A percentile compares a stretch with the other conserved stretches of the same genome.
phyloP scores from a whole-genome alignment of 35 echinoderm and acorn worm species.

The Apostichopus californicus region DNA sequence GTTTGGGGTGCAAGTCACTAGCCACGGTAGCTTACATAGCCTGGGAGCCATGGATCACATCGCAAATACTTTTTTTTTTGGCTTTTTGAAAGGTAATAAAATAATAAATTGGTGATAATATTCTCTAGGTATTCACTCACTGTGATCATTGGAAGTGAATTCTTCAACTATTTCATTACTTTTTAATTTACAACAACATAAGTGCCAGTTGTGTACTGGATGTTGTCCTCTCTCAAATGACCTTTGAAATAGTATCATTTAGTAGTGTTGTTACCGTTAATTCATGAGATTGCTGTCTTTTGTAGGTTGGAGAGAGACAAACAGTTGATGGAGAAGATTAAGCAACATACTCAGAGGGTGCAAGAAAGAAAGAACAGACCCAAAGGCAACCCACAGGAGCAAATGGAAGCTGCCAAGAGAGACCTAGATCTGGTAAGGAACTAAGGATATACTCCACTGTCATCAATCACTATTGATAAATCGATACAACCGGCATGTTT shows the following conservation, averaged over 20 bases:
- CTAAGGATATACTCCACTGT: neutral
- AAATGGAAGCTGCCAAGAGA: constrained; percentile 79
- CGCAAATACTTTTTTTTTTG: too few relatives aligned
- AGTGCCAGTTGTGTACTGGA: too few relatives aligned
- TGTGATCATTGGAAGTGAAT: too few relatives aligned
- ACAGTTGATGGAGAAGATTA: constrained; percentile 76
- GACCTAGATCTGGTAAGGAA: constrained; percentile 76
- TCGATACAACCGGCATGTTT: too few relatives aligned
- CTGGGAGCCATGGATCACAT: too few relatives aligned
- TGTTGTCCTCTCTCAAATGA: neutral
- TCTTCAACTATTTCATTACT: too few relatives aligned
- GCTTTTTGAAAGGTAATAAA: too few relatives aligned
- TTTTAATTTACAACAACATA: too few relatives aligned
- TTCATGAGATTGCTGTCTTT: neutral
- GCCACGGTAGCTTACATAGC: too few relatives aligned
- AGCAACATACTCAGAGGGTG: constrained; percentile 68
- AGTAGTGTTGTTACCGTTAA: neutral
- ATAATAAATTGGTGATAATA: too few relatives aligned
- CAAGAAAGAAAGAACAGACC: constrained; percentile 68
- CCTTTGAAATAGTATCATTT: neutral
- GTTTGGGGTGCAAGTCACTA: too few relatives aligned
- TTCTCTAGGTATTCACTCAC: too few relatives aligned
- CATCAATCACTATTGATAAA: neutral
- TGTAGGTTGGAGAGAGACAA: constrained; percentile 64
- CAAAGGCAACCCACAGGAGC: constrained; percentile 72